Evolutionary conservation across 2,113 vertebrate species (phyloP).

Genomic region (Pygoscelis adeliae): DNA sequence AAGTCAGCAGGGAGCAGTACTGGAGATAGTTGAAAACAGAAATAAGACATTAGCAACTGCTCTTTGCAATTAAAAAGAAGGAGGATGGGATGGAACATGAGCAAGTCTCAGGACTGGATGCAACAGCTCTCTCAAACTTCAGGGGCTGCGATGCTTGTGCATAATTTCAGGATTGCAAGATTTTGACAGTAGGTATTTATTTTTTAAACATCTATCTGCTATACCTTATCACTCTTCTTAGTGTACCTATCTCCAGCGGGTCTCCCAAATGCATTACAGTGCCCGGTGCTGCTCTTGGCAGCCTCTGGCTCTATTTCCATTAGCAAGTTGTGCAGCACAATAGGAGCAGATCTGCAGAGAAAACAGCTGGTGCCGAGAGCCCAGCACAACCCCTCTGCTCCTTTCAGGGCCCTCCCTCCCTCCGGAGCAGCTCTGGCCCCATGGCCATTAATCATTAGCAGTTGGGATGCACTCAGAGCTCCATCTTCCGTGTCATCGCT

Average conservation of each 20-base stretch:
- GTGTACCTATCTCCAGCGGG: neutral
- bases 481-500: neutral
- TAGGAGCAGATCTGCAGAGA: neutral
- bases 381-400: neutral
- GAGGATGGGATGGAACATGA: neutral
- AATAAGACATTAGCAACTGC: neutral
- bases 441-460: neutral
- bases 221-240: neutral
- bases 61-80: neutral
- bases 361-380: accelerated
- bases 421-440: neutral
- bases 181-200: neutral
- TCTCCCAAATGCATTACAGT: neutral
- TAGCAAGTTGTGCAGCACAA: neutral
- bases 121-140: neutral
- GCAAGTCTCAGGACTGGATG: neutral
- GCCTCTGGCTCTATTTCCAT: neutral
- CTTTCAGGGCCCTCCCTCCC: neutral
- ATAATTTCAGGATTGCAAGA: neutral
- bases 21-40: neutral
- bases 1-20: neutral
- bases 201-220: neutral
- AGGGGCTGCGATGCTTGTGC: neutral
- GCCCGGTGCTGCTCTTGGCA: neutral
- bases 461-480: neutral